These are phyloP conservation scores for Archilochus colubris DNA, from an alignment of 2,113 vertebrate species.

Conservation along the genomic window DNA sequence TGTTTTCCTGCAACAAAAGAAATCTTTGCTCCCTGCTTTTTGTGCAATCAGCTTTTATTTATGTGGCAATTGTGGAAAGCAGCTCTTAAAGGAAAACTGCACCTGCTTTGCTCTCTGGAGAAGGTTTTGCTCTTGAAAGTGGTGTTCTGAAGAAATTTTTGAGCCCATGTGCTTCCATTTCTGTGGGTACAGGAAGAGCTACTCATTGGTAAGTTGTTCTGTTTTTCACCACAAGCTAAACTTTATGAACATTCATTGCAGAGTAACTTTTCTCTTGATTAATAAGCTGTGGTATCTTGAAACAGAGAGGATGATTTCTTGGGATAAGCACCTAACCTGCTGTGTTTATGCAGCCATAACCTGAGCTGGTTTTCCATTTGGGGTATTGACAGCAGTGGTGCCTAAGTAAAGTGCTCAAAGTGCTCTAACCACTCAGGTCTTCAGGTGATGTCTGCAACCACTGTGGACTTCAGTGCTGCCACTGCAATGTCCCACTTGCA, in stretches of 20 bases:
- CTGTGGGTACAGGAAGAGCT: not conserved
- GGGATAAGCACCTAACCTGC: not conserved
- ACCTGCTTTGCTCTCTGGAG: constrained; percentile 28
- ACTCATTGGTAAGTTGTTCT: not conserved
- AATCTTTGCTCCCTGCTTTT: constrained; percentile 42
- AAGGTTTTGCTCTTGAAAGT: not conserved
- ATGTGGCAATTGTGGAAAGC: constrained; percentile 31
- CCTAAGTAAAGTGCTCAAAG: not conserved
- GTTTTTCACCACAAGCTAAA: not conserved
- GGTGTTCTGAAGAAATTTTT: not conserved
- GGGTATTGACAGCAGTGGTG: not conserved
- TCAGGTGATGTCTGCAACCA: not conserved
- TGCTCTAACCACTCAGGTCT: not conserved
- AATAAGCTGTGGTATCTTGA: not conserved
- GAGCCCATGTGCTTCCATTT: not conserved
- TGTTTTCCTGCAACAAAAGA: constrained; percentile 15
- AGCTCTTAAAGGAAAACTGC: constrained; percentile 54
- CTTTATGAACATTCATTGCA: not conserved
- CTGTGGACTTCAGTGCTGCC: not conserved
- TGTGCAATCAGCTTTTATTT: constrained; percentile 69
- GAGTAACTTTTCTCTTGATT: not conserved
- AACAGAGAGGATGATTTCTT: not conserved
- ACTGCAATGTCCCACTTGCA: not conserved
- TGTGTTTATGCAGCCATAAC: not conserved
- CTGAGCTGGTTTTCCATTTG: not conserved